Evolutionary conservation across 1,140 invertebrate species (phyloP), one percentile per base, ranked within the genome.

Genomic region (Cydia splendana): DNA sequence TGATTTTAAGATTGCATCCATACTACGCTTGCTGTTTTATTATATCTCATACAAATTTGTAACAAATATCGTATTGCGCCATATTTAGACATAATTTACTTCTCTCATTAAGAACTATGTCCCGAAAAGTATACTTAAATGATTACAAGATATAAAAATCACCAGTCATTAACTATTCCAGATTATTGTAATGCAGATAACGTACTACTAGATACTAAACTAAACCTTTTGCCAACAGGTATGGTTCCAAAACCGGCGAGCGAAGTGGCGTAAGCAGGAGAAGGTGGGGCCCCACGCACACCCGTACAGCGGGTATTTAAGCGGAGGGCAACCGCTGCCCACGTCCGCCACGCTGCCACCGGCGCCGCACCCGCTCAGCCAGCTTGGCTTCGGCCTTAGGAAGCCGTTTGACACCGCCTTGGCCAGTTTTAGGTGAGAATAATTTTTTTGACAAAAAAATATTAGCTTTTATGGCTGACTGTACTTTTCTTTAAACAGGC

Each of bases 231-330:
- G 92, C 85, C 95, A 94, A 4, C 94, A 98, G 97, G 97, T 98
- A 28, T 98, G 98, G 97, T 98, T 98, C 94, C 97, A 98, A 95
- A 98, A 98, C 91, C 95, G 97, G 78, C 95, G 98, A 62, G 97
- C 98, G 76, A 98, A 98, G 91, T 98, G 97, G 97, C 95, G 98
- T 57, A 96, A 98, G 81, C 97, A 98, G 88, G 97, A 98, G 90
- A 98, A 98, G 94, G 98, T 98, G 93, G 97, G 97, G n/a, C 97
- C 98, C 0, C 96, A 98, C 86, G 96, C 95, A 4, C 97, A 98
- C 89, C 98, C 98, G 0, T 98, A 98, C 94, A 97, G 96, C 90
- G 97, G 97, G 0, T 98, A 97, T 92, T 84, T 97, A 77, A 90
- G 95, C 76, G 94, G 94, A 67, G 93, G 94, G 34, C 94, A 95